Conservation (phyloP, 2,888 invertebrate genomes). For the Brassicogethes aeneus region DNA sequence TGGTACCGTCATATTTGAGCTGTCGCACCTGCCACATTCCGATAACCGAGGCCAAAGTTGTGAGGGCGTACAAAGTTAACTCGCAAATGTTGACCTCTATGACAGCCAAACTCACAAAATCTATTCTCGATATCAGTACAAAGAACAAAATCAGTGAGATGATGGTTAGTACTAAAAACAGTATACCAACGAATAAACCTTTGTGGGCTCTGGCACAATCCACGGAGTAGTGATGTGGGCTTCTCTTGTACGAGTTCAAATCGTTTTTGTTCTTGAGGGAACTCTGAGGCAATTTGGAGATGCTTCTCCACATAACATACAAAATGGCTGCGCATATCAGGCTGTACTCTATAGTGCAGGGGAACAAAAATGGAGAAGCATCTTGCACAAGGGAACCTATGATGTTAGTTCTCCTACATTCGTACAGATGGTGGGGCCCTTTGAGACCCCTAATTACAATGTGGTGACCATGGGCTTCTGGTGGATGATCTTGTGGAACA, state of each 20-base stretch:
- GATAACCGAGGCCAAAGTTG: slow-evolving; percentile 38
- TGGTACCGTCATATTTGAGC: slow-evolving; percentile 54
- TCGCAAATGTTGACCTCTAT: slow-evolving; percentile 72
- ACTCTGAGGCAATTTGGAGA: slow-evolving; percentile 52
- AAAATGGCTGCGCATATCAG: slow-evolving; percentile 92
- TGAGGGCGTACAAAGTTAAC: slow-evolving; percentile 59
- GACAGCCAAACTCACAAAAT: slow-evolving; percentile 56
- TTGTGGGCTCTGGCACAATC: slow-evolving; percentile 92
- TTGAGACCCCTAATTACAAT: slow-evolving; percentile 70
- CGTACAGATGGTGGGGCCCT: slow-evolving; percentile 81
- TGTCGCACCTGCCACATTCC: slow-evolving; percentile 62
- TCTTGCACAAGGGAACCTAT: slow-evolving; percentile 62
- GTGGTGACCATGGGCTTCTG: slow-evolving; percentile 45
- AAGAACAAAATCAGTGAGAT: slow-evolving; percentile 87
- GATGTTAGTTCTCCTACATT: slow-evolving; percentile 80
- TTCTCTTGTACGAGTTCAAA: slow-evolving; percentile 58
- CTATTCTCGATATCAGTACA: slow-evolving; percentile 57
- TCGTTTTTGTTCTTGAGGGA: slow-evolving; percentile 37
- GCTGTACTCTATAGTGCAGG: slow-evolving; percentile 92
- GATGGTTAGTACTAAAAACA: slow-evolving; percentile 67
- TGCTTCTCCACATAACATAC: slow-evolving; percentile 95
- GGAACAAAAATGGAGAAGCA: slow-evolving; percentile 66
- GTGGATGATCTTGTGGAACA: slow-evolving; percentile 31
- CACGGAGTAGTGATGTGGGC: slow-evolving; percentile 85
- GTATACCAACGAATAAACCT: slow-evolving; percentile 77